A percentile compares a stretch with the other conserved stretches of the same genome.
These are phyloP conservation scores for Pelodytes ibericus DNA, from an alignment of 2,797 vertebrate genomes.

Conservation along the genomic window DNA sequence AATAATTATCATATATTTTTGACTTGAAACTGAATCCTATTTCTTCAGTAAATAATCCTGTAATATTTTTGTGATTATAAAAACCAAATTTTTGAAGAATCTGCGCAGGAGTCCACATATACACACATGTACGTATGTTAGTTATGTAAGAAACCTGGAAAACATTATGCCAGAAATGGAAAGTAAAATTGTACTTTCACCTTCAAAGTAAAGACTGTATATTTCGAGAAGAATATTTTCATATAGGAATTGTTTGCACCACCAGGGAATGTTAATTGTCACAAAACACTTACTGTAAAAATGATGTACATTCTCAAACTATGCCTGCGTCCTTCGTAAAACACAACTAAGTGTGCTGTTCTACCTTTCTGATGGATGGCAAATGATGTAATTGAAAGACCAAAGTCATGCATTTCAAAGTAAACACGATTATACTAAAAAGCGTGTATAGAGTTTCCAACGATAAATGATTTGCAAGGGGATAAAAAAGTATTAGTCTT, in stretches of 20 bases:
- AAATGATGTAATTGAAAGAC: constrained; percentile 57
- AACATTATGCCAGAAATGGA: no score
- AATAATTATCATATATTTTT: no score
- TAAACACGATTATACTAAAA: constrained; percentile 42
- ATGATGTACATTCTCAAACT: constrained; percentile 21
- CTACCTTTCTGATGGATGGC: constrained; percentile 43
- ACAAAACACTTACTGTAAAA: constrained; percentile 27
- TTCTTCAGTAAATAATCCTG: no score
- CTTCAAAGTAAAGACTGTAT: not conserved
- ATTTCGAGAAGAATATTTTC: not conserved
- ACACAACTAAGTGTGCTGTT: constrained; percentile 19
- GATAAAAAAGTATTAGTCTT: constrained; percentile 30
- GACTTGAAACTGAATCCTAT: no score
- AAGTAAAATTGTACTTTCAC: no score
- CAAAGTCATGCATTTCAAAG: constrained; percentile 18
- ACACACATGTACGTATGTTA: no score
- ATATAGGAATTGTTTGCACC: not conserved
- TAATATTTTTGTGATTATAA: no score
- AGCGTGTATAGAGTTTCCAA: constrained; percentile 33
- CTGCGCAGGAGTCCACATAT: no score
- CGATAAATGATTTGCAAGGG: constrained; percentile 41
- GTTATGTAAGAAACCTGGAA: no score
- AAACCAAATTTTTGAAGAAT: no score
- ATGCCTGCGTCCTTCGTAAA: constrained; percentile 42
- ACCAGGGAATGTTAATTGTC: constrained; percentile 10